phyloP scores from a whole-genome alignment of 2,888 invertebrate species.

The Stenichneumon culpator region DNA sequence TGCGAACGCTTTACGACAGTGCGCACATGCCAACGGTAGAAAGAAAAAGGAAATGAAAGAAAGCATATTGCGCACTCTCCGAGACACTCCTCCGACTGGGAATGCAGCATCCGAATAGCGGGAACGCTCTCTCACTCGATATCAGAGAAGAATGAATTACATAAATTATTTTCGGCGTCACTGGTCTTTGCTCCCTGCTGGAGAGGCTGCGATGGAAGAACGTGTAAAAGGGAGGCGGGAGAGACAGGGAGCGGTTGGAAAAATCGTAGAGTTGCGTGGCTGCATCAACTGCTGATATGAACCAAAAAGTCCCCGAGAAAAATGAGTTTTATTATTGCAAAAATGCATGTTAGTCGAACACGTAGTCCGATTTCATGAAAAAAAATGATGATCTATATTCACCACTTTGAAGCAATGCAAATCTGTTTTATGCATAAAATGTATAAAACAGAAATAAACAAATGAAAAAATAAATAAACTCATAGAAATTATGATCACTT shows the following conservation, averaged over 20 bases:
- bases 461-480: too few species aligned
- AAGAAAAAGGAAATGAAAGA: slow-evolving; percentile 41
- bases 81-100: background rate
- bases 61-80: background rate
- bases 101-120: slow-evolving; percentile 8
- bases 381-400: too few species aligned
- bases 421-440: too few species aligned
- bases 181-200: slow-evolving; percentile 19
- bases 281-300: background rate
- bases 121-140: slow-evolving; percentile 40
- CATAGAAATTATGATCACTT: too few species aligned
- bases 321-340: background rate
- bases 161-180: slow-evolving; percentile 75
- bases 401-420: too few species aligned
- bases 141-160: slow-evolving; percentile 77
- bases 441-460: too few species aligned
- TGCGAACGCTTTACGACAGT: slow-evolving; percentile 80
- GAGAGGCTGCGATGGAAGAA: slow-evolving; percentile 3
- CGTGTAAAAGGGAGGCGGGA: background rate
- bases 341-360: too few species aligned
- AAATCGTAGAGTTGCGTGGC: slow-evolving; percentile 63
- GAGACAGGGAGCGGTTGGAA: background rate
- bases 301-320: background rate
- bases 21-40: background rate
- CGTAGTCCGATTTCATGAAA: too few species aligned